Base-by-base conservation (phyloP, 2,113 vertebrate species). In the Carlito syrichta region DNA sequence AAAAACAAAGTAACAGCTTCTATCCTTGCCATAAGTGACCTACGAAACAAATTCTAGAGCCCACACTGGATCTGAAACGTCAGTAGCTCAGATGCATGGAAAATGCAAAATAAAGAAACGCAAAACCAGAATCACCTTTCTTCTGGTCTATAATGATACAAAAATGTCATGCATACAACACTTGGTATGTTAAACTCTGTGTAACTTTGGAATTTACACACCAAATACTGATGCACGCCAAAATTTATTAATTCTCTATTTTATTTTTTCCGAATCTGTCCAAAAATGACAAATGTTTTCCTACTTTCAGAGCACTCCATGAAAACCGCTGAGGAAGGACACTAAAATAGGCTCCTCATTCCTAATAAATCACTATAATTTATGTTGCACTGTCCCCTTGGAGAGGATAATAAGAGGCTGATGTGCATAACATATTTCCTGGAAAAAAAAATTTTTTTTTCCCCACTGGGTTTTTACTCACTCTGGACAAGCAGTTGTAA, bases 311-410 rank as follows among this genome's bases (percentile, higher is more conserved):
- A 85, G 23, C 12, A 81, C 9, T 83, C 45, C 32, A 56, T 79
- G 73, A 87, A 93, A 91, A 93, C 8, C 0, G 32, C 95, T 92
- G 74, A 97, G 66, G 88, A 90, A 96, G 82, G 85, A 27, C 56
- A 90, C 38, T 74, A 74, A 50, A 92, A 94, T 48, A 20, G 66
- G 45, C 63, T 74, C 76, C 89, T 92, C 73, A 2, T 91, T 96
- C 56, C 62, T 77, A 93, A 94, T 96, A 96, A 95, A 93, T 96
- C 96, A 97, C 56, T 66, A 3, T 94, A 96, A 95, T 95, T 94
- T 92, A 95, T 96, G 86, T 81, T 60, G n/a, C n/a, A 48, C 45
- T 11, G 6, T 95, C 79, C 45, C 62, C 38, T 30, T 60, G 54
- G 40, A 96, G 32, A 94, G 91, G 52, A 93, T 94, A 96, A 87